These are phyloP conservation scores for Deilephila porcellus DNA, from an alignment of 2,888 invertebrate genomes.

Conservation along the genomic window DNA sequence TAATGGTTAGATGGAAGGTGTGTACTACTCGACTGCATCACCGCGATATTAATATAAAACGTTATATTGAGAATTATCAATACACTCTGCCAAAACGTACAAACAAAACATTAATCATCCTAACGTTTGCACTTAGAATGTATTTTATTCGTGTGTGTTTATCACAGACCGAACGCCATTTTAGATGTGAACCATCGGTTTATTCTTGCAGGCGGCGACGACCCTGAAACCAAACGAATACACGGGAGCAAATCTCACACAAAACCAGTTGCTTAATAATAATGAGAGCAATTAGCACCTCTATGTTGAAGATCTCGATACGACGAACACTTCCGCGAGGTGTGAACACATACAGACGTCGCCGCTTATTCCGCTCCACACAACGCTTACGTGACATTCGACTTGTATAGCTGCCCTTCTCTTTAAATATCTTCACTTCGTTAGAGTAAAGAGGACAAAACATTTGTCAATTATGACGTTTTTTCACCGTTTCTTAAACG, in stretches of 20 bases:
- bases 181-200: conserved; percentile 34
- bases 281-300: conserved; percentile 58
- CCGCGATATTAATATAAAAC: background rate
- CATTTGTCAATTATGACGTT: background rate
- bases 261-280: conserved; percentile 54
- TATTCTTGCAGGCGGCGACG: conserved; percentile 18
- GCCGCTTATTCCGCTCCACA: background rate
- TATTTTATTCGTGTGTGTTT: conserved; percentile 19
- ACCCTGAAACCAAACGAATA: conserved; percentile 16
- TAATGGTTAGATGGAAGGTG: background rate
- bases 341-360: conserved; percentile 17
- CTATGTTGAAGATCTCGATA: conserved; percentile 50
- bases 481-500: background rate
- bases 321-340: conserved; percentile 51
- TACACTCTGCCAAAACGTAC: conserved; percentile 12
- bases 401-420: conserved; percentile 14
- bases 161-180: conserved; percentile 7
- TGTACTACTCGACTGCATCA: background rate
- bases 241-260: conserved; percentile 37
- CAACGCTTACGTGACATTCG: conserved; percentile 4
- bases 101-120: conserved; percentile 20
- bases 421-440: background rate
- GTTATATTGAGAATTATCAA: conserved; percentile 1
- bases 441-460: background rate
- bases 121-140: conserved; percentile 21